Base-by-base conservation (phyloP, 2,113 vertebrate genomes). In the Myrmecobius fasciatus region DNA sequence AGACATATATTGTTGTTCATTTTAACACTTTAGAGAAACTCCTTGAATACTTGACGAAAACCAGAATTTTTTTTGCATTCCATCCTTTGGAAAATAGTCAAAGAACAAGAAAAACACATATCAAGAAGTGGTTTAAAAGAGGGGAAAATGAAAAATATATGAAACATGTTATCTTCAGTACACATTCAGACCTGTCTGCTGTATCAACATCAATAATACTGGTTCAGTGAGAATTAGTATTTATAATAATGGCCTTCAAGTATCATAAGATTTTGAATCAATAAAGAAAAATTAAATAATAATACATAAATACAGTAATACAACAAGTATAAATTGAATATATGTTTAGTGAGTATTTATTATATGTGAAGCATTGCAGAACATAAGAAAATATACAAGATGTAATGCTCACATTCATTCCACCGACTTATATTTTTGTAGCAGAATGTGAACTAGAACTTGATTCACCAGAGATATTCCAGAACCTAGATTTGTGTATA, bases 1-100 rank as follows among this genome's bases (percentile, higher is more conserved):
- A 0, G 31, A 11, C 28, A 6, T 4, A 24, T 1, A 3, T 49
- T 20, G 0, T 46, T 43, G n/a, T n/a, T 28, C 8, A 0, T 6
- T 20, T 20, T 17, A 26, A 8, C 53, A 43, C n/a, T 91, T 0
- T 26, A 9, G 67, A 83, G 67, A 43, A 83, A 83, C 20, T 83
- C n/a, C 43, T 43, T 43, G 67, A 83, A 43, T 24, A 83, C 67
- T 43, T 83, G n/a, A 43, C 43, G 67, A 83, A 83, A 83, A 83
- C 36, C 22, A 43, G 36, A 83, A 43, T 43, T 83, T 83, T 83
- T 83, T 43, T n/a, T 43, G 6, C 36, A 43, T 83, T 83, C 67
- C n/a, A 43, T 83, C 36, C 43, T 83, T 83, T 83, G 67, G 67
- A 24, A 83, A 83, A 83, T 43, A 83, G 36, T 75, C 60, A 75